Evolutionary conservation across 2,113 vertebrate species (phyloP).

Genomic region (Corythornis cristatus): DNA sequence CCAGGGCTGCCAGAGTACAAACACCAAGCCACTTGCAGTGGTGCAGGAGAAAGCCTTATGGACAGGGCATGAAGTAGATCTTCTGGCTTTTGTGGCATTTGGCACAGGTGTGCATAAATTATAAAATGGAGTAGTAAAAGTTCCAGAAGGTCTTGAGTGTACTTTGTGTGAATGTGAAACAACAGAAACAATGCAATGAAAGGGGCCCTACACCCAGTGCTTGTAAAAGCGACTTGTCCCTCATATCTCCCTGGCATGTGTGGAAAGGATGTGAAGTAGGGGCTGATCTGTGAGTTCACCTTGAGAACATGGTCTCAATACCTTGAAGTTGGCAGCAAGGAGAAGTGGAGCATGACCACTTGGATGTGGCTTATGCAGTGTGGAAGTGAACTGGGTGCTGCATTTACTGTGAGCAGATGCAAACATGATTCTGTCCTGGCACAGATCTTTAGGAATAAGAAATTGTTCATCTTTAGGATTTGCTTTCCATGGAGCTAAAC

Average conservation of each 20-base stretch:
- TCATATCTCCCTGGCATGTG: neutral
- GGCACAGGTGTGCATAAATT: neutral
- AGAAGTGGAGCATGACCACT: no score
- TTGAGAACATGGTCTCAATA: no score
- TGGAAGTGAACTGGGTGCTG: neutral
- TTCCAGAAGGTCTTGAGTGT: neutral
- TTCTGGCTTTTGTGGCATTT: neutral
- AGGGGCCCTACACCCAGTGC: rapidly evolving
- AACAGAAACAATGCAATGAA: neutral
- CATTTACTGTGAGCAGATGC: rapidly evolving
- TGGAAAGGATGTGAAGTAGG: neutral
- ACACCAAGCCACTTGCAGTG: neutral
- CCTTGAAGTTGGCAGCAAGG: neutral
- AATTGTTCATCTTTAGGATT: neutral
- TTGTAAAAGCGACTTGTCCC: neutral
- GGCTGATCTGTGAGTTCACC: neutral
- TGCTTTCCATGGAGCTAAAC: neutral
- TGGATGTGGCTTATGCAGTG: neutral
- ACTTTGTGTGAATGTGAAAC: neutral
- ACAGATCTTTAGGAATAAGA: neutral
- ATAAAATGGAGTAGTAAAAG: neutral
- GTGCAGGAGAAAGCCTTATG: neutral
- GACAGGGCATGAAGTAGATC: neutral
- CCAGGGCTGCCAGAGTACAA: neutral
- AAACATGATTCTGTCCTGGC: neutral